Base-by-base conservation (phyloP, 2,797 vertebrate genomes). In the Sparus aurata region DNA sequence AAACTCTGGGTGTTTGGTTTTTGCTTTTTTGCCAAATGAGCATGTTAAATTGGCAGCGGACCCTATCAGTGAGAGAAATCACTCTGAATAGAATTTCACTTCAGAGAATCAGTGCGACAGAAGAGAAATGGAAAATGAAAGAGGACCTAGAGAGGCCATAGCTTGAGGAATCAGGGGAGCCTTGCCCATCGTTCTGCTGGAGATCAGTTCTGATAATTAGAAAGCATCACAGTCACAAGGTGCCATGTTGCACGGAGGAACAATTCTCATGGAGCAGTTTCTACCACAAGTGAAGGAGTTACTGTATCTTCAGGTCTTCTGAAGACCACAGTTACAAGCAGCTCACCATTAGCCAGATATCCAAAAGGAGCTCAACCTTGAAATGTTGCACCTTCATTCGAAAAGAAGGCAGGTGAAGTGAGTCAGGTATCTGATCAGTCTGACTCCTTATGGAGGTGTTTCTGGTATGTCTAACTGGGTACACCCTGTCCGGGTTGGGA, bases 321-420 rank as follows among this genome's bases (percentile, higher is more conserved):
- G 5, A 34, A 17, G 38, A 63, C 61, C 16, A 20, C n/a, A 45
- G 12, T n/a, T n/a, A 61, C 0, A 20, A 62, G 7, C 9, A 23
- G 63, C 46, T 75, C 27, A 57, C 8, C 9, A 46, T 67, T n/a
- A n/a, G 5, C 45, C 23, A 70, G 22, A 63, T 30, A 58, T 27
- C 38, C 16, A 43, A 54, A 65, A 20, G 1, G 45, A 64, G 1
- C 41, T 68, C 18, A 60, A 22, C 52, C 43, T 45, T 45, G n/a
- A 75, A 55, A 10, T 27, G n/a, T n/a, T 71, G 38, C 49, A 43
- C 34, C 25, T 62, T 66, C 20, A 64, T 17, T 64, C 59, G 68
- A 9, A 68, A 63, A 43, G 34, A 23, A 13, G 34, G 17, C 75
- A 20, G 27, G 18, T 17, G 10, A 58, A 46, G 13, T 64, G 20